Evolutionary conservation across 2,888 invertebrate genomes (phyloP), one percentile per base, ranked within the genome.

Genomic region (Cordilura impudica): DNA sequence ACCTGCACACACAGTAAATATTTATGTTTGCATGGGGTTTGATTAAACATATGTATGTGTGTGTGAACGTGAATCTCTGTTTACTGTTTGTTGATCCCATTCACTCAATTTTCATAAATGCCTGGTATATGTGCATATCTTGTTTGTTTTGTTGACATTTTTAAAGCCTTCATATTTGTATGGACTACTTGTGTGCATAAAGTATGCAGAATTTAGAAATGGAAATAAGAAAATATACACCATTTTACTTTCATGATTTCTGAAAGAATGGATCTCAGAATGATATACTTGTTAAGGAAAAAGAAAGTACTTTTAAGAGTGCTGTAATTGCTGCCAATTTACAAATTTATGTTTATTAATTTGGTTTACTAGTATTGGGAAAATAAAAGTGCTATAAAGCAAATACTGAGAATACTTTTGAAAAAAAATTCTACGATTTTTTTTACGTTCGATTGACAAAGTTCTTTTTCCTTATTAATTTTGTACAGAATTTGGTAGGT

Each of bases 61-160:
- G n/a, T 39, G 21, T 49, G 16, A 4, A 12, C 51, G 14, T 65
- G 10, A 14, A 10, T 51, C 4, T 21, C 10, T 23, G 23, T n/a
- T 19, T 26, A 47, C 35, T 65, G 35, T 65, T 51, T 53, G 65
- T 23, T 53, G 16, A 65, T 39, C 39, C 35, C 39, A 51, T 65
- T 51, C 51, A 53, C 51, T 51, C 39, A 65, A 51, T 65, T 51
- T 51, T 53, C 65, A 51, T 51, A 63, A 51, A 63, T 31, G 21
- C 49, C 63, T 31, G 10, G 10, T 10, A 31, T 31, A 31, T 31
- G 3, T 31, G 1, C 19, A 18, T 39, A n/a, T 1, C 4, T 29
- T 26, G 23, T 39, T 63, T 56, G 7, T 39, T 63, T 6, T 65
- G 65, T 58, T 73, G 58, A 73, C 63, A 65, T 49, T 65, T 14